phyloP scores from a whole-genome alignment of 2,113 vertebrate genomes.

The Mixornis gularis region DNA sequence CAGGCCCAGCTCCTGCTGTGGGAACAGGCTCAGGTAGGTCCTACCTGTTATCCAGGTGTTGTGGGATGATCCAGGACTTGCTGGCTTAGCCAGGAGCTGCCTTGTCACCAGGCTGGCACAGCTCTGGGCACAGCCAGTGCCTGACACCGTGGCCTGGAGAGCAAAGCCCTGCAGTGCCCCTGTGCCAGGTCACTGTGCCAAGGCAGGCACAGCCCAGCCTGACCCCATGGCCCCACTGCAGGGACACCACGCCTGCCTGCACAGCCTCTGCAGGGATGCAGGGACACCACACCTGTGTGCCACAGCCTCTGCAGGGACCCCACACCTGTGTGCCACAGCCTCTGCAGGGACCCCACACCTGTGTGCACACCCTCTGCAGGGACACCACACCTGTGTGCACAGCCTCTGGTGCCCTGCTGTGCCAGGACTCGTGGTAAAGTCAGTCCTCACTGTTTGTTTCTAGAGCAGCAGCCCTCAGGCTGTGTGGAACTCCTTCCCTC shows the following conservation, averaged over 20 bases:
- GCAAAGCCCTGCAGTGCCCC: neutral
- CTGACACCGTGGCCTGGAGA: neutral
- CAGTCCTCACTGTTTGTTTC: too few relatives aligned
- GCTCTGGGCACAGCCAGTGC: neutral
- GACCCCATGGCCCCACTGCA: too few relatives aligned
- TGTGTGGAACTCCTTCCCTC: neutral
- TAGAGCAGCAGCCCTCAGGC: neutral
- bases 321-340: too few relatives aligned
- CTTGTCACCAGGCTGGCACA: neutral
- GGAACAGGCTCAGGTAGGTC: neutral
- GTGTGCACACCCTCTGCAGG: neutral
- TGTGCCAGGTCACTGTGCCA: neutral
- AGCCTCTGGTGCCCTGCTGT: neutral
- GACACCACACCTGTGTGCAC: too few relatives aligned
- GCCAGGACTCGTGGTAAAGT: too few relatives aligned
- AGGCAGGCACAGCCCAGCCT: neutral
- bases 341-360: neutral
- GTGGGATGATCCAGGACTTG: neutral
- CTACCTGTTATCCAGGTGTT: rapidly evolving
- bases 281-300: too few relatives aligned
- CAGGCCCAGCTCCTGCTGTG: neutral
- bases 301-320: too few relatives aligned
- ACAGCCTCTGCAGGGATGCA: too few relatives aligned
- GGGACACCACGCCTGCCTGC: too few relatives aligned
- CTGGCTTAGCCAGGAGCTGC: neutral